Base-by-base conservation (phyloP, 1,140 invertebrate species). In the Trialeurodes vaporariorum region DNA sequence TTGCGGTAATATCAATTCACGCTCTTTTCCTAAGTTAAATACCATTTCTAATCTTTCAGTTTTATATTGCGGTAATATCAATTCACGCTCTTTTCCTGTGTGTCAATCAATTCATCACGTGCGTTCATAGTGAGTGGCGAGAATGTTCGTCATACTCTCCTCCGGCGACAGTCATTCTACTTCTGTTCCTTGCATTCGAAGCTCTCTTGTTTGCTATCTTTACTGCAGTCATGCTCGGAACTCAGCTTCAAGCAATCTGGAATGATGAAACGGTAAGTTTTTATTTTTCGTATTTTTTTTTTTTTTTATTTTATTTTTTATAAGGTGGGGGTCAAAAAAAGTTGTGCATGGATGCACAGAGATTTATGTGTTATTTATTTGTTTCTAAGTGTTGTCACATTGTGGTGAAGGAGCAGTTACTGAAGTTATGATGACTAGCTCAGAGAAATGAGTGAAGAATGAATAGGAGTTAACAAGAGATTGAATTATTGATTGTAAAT, bases 151-250 rank as follows among this genome's bases (percentile, higher is more conserved):
- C 87, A 0, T 95, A 93, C 76, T 96, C 93, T 25, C 95, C 96
- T 63, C 95, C 97, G 13, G 92, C 92, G 1, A 98, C 95, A 0
- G 95, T 98, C 27, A 89, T 99, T 23, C 82, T 99, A 61, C 80
- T 99, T 21, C 85, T 99, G 64, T 98, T 98, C 76, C 84, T 99
- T 22, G 90, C 96, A 26, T 97, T 99, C 76, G 98, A 99, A 80
- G 92, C 93, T 0, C 82, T 99, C 25, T 82, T 99, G 22, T 99
- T 99, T 83, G 93, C 96, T 21, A 96, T 99, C 72, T 99, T 99
- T 79, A 99, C 97, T 2, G 88, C 89, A 27, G 94, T 99, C 11
- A 99, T 99, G 98, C 86, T 98, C 73, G 91, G 90, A 34, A 95
- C 95, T 1, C 75, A 76, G 63, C 79, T 99, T n/a, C 93, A 95